These are phyloP conservation scores for Actinemys pallida DNA, from an alignment of 2,113 vertebrate species.

Conservation along the genomic window DNA sequence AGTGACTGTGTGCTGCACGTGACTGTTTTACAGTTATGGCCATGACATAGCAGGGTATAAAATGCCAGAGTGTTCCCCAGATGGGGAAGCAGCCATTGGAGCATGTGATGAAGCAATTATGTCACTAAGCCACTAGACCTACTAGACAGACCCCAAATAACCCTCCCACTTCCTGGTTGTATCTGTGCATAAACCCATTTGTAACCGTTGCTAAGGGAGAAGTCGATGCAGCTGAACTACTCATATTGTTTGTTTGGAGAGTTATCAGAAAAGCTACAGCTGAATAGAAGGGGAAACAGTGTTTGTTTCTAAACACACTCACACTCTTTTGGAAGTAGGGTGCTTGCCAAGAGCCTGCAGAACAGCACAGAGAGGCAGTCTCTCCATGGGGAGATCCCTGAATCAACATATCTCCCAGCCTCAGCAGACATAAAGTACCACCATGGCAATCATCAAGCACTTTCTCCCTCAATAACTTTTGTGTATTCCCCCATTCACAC, in stretches of 20 bases:
- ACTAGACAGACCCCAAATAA: not conserved
- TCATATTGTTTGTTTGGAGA: not conserved
- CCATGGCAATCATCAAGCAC: not conserved
- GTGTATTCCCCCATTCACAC: not conserved
- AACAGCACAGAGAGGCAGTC: not conserved
- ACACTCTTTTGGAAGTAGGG: not conserved
- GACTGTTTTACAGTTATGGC: no score
- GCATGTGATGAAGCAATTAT: not conserved
- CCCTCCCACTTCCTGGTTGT: not conserved
- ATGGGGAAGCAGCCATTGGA: not conserved
- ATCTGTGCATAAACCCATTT: not conserved
- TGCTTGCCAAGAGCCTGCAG: not conserved
- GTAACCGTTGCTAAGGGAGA: not conserved
- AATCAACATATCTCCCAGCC: not conserved
- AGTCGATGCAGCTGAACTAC: not conserved
- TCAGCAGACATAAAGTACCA: not conserved
- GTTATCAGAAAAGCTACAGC: not conserved
- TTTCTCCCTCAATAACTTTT: not conserved
- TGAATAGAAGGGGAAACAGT: not conserved
- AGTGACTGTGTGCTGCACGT: not conserved
- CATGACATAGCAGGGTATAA: not conserved
- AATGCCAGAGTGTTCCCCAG: not conserved
- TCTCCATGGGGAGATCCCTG: not conserved
- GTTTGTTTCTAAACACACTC: not conserved
- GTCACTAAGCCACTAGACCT: not conserved